Conservation (phyloP, 2,797 vertebrate species). For the Salarias fasciatus region DNA sequence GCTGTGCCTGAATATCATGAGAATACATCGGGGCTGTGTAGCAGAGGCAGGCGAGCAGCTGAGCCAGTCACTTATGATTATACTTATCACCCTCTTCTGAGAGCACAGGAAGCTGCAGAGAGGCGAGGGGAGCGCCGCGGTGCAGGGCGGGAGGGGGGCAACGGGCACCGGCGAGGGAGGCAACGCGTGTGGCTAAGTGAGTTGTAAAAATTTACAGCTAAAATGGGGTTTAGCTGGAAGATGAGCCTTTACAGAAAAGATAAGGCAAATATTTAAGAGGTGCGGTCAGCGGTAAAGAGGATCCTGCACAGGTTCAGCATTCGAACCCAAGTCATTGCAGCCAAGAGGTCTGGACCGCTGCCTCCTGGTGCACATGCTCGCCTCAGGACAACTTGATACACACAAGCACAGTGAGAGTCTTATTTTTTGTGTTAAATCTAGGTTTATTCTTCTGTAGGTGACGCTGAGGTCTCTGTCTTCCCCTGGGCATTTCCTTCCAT, state of each 20-base stretch:
- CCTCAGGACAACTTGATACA: conserved; percentile 65
- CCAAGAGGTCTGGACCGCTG: conserved; percentile 38
- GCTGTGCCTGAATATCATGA: conserved; percentile 60
- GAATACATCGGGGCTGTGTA: conserved; percentile 54
- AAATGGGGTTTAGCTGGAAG: conserved; percentile 60
- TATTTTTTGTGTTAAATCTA: conserved; percentile 55
- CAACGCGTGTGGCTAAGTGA: conserved; percentile 51
- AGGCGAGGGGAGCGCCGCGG: neutral
- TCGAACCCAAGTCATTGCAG: conserved; percentile 49
- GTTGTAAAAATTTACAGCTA: conserved; percentile 62
- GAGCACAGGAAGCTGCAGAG: conserved; percentile 54
- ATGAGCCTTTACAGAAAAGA: conserved; percentile 57
- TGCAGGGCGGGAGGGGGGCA: neutral
- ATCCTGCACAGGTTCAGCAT: conserved; percentile 28
- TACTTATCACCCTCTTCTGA: conserved; percentile 60
- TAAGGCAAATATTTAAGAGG: conserved; percentile 60
- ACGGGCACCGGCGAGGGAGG: no score
- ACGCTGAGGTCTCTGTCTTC: conserved; percentile 60
- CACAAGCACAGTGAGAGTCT: conserved; percentile 53
- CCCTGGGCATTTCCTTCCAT: conserved; percentile 48
- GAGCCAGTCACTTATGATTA: conserved; percentile 74
- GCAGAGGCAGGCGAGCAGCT: conserved; percentile 62
- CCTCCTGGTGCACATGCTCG: conserved; percentile 40
- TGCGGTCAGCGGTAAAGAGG: conserved; percentile 25
- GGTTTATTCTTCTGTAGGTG: conserved; percentile 66